These are phyloP conservation scores for Drosophila santomea DNA, from an alignment of 1,140 invertebrate genomes.

Conservation along the genomic window DNA sequence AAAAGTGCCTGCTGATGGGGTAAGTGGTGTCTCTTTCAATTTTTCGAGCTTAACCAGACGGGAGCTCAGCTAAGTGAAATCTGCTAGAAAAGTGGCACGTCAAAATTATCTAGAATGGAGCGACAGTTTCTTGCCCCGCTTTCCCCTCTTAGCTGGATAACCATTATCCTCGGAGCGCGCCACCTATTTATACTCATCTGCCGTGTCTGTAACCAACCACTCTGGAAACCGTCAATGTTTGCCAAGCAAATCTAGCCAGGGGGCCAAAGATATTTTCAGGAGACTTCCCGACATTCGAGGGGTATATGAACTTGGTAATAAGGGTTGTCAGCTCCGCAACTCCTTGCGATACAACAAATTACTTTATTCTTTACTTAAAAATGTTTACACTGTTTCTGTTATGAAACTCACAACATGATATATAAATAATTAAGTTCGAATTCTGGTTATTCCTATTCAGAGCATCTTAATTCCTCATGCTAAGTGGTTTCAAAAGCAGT, in stretches of 20 bases:
- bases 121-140: constrained; percentile 3
- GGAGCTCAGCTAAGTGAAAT: constrained; percentile 57
- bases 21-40: constrained; percentile 42
- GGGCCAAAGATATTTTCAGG: constrained; percentile 9
- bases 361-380: no score
- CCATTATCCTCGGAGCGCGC: constrained; percentile 48
- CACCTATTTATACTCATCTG: constrained; percentile 15
- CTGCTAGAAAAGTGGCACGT: constrained; percentile 45
- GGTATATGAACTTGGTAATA: not conserved
- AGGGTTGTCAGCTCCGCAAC: not conserved
- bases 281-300: not conserved
- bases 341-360: not conserved
- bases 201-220: constrained; percentile 9
- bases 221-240: constrained; percentile 37
- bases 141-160: constrained; percentile 19
- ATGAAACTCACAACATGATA: not conserved
- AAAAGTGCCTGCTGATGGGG: not conserved
- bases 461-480: not conserved
- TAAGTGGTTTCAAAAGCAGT: not conserved
- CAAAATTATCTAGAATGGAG: constrained; percentile 59
- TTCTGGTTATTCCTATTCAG: not conserved
- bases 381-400: no score
- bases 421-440: no score
- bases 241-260: constrained; percentile 26
- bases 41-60: constrained; percentile 27